phyloP scores from a whole-genome alignment of 2,113 vertebrate genomes.

The Pteronura brasiliensis region DNA sequence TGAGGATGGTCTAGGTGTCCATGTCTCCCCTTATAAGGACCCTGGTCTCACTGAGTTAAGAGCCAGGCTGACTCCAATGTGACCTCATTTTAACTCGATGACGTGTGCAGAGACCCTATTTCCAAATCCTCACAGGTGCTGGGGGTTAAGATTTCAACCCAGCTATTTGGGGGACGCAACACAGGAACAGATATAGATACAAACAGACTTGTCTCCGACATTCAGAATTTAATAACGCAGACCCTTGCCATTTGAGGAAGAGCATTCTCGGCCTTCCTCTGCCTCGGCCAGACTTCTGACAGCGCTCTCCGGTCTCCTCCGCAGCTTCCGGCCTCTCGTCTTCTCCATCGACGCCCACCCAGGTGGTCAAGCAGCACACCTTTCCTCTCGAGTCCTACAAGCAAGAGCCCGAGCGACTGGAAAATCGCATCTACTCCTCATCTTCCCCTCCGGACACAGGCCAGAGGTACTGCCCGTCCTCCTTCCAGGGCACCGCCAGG shows the following conservation, averaged over 20 bases:
- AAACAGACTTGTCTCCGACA: background rate
- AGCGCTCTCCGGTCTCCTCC: background rate
- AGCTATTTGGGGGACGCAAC: background rate
- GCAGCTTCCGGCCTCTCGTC: conserved; percentile 92
- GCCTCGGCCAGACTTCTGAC: background rate
- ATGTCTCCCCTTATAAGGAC: background rate
- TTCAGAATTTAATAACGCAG: background rate
- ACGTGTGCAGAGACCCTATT: background rate
- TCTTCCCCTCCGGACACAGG: conserved; percentile 89
- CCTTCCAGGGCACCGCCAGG: conserved; percentile 77
- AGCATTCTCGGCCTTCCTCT: background rate
- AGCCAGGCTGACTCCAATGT: background rate
- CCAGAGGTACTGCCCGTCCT: conserved; percentile 86
- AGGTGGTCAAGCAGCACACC: conserved; percentile 88
- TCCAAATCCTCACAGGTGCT: background rate
- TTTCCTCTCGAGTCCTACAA: conserved; percentile 91
- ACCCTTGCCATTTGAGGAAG: background rate
- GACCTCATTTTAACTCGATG: background rate
- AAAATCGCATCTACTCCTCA: conserved; percentile 86
- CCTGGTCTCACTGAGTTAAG: background rate
- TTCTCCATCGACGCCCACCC: conserved; percentile 92
- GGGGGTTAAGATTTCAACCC: too few relatives aligned
- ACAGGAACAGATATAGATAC: background rate
- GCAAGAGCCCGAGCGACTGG: conserved; percentile 87
- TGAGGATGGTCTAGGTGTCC: background rate